Base-by-base conservation (phyloP, 2,888 invertebrate species). In the Aporophyla nigra region DNA sequence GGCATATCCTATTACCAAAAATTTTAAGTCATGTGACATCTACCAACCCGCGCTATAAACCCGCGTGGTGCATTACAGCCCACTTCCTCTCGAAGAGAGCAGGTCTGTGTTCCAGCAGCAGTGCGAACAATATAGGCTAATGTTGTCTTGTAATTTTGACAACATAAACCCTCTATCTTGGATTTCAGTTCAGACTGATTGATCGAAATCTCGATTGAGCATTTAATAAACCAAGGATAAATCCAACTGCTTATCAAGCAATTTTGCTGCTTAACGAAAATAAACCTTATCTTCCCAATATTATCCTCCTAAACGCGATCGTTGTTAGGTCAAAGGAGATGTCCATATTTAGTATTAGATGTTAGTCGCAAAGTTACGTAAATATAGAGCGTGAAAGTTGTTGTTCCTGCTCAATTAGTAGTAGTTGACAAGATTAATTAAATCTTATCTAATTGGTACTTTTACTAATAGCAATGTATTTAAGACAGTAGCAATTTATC, bases 371-470 rank as follows among this genome's bases (percentile, higher is more conserved):
- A 61, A 24, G 12, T 82, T 85, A 82, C 62, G 82, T 82, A 72
- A 72, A 82, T 75, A 70, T 63, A 51, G 71, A 82, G 53, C 69
- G 66, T 43, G 85, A 82, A 82, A 82, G 85, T 82, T 56, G 71
- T 56, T 63, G 53, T 54, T 80, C 66, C 85, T 63, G 74, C 21
- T 62, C 82, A 82, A 85, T 82, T 72, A 70, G 58, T 19, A 43
- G 53, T 40, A 71, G 21, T 58, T 40, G 4, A 67, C 62, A 56
- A 81, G 63, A 83, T 78, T 78, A 78, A 82, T 83, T 74, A 67
- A 62, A 71, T 27, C 58, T 83, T 82, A 83, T 67, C 79, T 78
- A 82, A 82, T 83, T 78, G 73, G 54, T 67, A 51, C 69, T 78
- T 79, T 71, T 68, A 71, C 33, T 71, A 58, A 62, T 62, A 16